These are phyloP conservation scores for Drosophila ananassae DNA, from an alignment of 1,140 invertebrate species.

Conservation along the genomic window DNA sequence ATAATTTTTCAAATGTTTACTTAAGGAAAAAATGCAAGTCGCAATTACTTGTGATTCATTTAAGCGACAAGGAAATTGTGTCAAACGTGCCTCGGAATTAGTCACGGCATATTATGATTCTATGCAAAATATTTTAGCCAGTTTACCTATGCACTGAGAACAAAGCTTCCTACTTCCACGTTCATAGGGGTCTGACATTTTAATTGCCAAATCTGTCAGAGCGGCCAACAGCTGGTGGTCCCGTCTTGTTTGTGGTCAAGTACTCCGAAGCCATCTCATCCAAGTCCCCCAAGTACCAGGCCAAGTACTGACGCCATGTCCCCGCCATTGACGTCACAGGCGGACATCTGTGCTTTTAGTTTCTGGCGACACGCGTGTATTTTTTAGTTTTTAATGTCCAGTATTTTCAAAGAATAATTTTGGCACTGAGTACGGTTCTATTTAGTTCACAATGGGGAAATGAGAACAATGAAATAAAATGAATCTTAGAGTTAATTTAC, in stretches of 20 bases:
- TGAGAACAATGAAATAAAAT: slow-evolving; percentile 14
- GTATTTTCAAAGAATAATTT: slow-evolving; percentile 3
- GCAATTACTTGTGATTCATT: slow-evolving; percentile 45
- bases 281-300: slow-evolving; percentile 8
- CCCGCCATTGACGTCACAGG: slow-evolving; percentile 55
- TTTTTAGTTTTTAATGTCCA: slow-evolving; percentile 46
- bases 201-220: slow-evolving; percentile 72
- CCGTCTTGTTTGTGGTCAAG: slow-evolving; percentile 50
- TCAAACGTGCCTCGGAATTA: slow-evolving; percentile 41
- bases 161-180: slow-evolving; percentile 18
- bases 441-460: neutral
- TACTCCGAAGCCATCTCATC: slow-evolving; percentile 11
- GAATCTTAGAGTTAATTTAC: too few species aligned
- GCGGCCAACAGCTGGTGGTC: slow-evolving; percentile 56
- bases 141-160: slow-evolving; percentile 12
- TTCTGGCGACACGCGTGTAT: slow-evolving; percentile 27
- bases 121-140: neutral
- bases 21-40: slow-evolving; percentile 42
- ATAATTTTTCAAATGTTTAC: slow-evolving; percentile 29
- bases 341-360: slow-evolving; percentile 32
- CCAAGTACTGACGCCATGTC: slow-evolving; percentile 37
- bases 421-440: slow-evolving; percentile 3
- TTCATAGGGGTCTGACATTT: slow-evolving; percentile 42
- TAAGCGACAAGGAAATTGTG: slow-evolving; percentile 22
- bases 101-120: slow-evolving; percentile 26